Base-by-base conservation (phyloP, 2,888 invertebrate species). In the Plagodis pulveraria region DNA sequence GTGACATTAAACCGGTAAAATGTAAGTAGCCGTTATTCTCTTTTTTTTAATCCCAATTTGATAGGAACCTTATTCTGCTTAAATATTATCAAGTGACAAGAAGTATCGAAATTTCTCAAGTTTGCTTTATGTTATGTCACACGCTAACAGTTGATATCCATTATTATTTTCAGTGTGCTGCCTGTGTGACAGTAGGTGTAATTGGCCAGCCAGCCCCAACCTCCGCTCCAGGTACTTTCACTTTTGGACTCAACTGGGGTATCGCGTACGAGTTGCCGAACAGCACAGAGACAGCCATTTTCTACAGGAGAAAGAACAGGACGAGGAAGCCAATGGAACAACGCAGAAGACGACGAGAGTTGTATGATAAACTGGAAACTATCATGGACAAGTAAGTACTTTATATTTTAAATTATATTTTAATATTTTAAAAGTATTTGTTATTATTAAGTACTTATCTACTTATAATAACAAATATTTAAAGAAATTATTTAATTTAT, bases 231-330 rank as follows among this genome's bases (percentile, higher is more conserved):
- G 93, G 94, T 6, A 94, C 94, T 54, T 94, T 95, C 70, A 95
- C 95, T 6, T 95, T 95, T 78, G 96, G 95, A 0, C 78, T 95
- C 40, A 96, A 96, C 77, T 95, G 95, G 95, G 96, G 95, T 53
- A 94, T 96, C 40, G 95, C 96, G 0, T 96, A 95, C 64, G 88
- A 94, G 66, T 79, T 94, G 56, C 94, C 94, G 0, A 94, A 94
- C 62, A 84, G 90, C 22, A 93, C 93, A 0, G 93, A 94, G 74
- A 93, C 93, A 0, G 63, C 87, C 0, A 65, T 57, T 5, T 85
- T 87, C 46, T 86, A 83, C 52, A 77, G 78, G 42, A 72, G 68
- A n/a, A 81, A 84, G 57, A 73, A 80, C 38, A 79, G 80, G 6
- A 60, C 73, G 0, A 76, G 74, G 42, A 91, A 89, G 56, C 91